Base-by-base conservation (phyloP, 2,113 vertebrate genomes). In the Rutilus rutilus region DNA sequence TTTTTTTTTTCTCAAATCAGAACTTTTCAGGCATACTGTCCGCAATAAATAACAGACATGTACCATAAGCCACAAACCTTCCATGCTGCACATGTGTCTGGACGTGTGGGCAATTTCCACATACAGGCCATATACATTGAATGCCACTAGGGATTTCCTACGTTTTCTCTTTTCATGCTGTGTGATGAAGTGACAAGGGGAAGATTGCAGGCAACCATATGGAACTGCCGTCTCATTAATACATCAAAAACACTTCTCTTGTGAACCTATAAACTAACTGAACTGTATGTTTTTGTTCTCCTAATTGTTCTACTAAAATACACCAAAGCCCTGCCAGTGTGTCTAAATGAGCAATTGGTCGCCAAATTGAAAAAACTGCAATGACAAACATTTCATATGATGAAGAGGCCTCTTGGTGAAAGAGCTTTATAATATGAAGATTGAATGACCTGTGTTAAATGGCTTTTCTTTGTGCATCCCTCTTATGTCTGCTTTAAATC, bases 401-500 rank as follows among this genome's bases (percentile, higher is more conserved):
- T 65, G 78, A 81, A 47, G 59, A 64, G 39, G 59, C 7, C 39
- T 80, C n/a, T 64, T 64, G 14, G 2, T 25, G 6, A 45, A 65
- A 65, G n/a, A 81, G 78, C 59, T 65, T 80, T 17, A 64, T 80
- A 25, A 79, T 62, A 79, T 25, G 23, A 42, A 25, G 21, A 19
- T 19, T 30, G 14, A 79, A 62, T 79, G 36, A 45, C 23, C 11
- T 23, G 33, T 27, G 27, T 12, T 50, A 78, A 9, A 77, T 33
- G 25, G 14, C 23, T 42, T 59, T 59, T 39, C 52, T 78, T 79
- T 79, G 57, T 64, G 78, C 59, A 64, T 79, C 15, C 9, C 33
- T 42, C 54, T 79, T n/a, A 60, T 62, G 45, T 36, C 62, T 69
- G 80, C 80, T 82, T 69, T 27, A 69, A 82, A 67, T 82, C 25